Evolutionary conservation across 2,113 vertebrate species (phyloP).

Genomic region (Hippocampus barbouri): DNA sequence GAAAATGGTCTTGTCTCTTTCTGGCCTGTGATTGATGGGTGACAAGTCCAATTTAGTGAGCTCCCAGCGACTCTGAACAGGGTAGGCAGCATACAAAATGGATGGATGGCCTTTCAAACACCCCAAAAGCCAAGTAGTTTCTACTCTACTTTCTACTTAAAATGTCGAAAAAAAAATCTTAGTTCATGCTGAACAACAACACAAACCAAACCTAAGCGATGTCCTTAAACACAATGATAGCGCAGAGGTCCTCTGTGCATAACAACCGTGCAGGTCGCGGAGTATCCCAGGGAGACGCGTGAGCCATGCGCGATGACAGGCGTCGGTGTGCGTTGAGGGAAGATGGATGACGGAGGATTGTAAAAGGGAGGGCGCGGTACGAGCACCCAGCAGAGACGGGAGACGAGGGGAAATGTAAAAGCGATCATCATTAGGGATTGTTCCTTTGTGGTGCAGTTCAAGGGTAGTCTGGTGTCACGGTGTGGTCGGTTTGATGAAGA

Average conservation of each 20-base stretch:
- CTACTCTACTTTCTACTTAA: not conserved
- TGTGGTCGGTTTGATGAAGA: conserved; percentile 47
- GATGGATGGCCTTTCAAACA: no score
- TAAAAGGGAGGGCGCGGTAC: conserved; percentile 10
- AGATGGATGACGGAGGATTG: conserved; percentile 17
- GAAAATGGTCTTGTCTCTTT: no score
- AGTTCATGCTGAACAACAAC: not conserved
- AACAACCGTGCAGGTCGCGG: not conserved
- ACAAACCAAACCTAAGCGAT: not conserved
- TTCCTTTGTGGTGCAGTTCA: conserved; percentile 46
- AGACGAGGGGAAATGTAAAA: conserved; percentile 67
- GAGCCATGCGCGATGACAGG: not conserved
- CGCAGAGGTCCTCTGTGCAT: conserved; percentile 13
- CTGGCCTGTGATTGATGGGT: no score
- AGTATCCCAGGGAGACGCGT: conserved; percentile 1
- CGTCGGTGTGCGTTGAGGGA: not conserved
- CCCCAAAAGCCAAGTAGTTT: no score
- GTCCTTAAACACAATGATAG: not conserved
- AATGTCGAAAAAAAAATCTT: not conserved
- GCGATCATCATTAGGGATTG: conserved; percentile 67
- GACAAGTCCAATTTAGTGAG: no score
- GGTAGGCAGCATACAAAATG: no score
- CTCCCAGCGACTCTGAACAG: no score
- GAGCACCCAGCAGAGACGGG: conserved; percentile 29
- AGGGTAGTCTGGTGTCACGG: conserved; percentile 58